These are phyloP conservation scores for Linepithema humile DNA, from an alignment of 1,140 invertebrate species.

Conservation along the genomic window DNA sequence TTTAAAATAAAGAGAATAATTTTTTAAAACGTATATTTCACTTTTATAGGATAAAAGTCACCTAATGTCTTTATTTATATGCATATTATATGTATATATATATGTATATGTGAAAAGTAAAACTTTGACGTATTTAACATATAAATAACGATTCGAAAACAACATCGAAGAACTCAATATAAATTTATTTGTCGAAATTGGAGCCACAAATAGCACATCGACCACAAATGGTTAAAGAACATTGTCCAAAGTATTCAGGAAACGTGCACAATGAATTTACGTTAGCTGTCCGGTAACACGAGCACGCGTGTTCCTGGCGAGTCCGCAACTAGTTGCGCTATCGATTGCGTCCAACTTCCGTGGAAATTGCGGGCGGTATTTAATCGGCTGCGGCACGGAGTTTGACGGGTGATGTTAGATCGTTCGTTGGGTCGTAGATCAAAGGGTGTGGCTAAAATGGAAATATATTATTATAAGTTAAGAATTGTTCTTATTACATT, in stretches of 20 bases:
- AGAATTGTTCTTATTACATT: neutral
- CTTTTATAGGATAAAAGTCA: neutral
- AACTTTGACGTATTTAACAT: neutral
- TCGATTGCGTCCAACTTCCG: conserved; percentile 42
- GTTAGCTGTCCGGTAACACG: conserved; percentile 9
- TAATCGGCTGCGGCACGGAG: conserved; percentile 24
- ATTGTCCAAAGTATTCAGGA: conserved; percentile 32
- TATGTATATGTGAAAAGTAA: neutral
- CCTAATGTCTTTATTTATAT: neutral
- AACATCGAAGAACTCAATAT: neutral
- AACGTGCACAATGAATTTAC: conserved; percentile 40
- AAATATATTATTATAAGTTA: neutral
- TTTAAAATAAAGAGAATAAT: neutral
- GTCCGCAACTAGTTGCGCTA: conserved; percentile 52
- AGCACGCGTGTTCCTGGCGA: conserved; percentile 24
- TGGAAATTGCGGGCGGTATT: conserved; percentile 38
- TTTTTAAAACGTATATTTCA: neutral
- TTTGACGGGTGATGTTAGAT: conserved; percentile 35
- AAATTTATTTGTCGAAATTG: neutral
- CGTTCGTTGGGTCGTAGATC: neutral
- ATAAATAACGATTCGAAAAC: neutral
- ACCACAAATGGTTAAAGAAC: neutral
- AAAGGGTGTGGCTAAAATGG: conserved; percentile 18
- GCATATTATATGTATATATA: neutral
- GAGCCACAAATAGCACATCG: too few relatives aligned